Base-by-base conservation (phyloP, 2,888 invertebrate genomes). In the Rhamphomyia laevipes region DNA sequence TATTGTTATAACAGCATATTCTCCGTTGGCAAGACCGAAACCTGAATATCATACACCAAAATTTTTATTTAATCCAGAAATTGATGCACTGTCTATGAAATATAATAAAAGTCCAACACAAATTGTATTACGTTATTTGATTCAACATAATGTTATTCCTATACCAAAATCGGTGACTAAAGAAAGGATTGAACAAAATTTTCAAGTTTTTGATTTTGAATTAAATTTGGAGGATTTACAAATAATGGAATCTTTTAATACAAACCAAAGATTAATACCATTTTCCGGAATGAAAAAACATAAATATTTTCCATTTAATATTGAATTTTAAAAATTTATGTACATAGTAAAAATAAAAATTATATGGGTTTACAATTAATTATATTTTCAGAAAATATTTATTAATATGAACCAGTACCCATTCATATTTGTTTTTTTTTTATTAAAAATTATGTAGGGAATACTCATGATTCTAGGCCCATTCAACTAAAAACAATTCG, bases 1-100 rank as follows among this genome's bases (percentile, higher is more conserved):
- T 46, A 82, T 92, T 46, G 67, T 73, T 1, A 72, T 90, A 50
- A 80, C 73, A 61, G 87, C 73, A 0, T 90, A 84, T 68, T 78
- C 82, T 43, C 87, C 87, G 0, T 73, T 90, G 47, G 88, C 86
- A 13, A 73, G 76, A 41, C 77, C 77, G 2, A 66, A 73, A 64
- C 76, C 78, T 0, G 68, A 75, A 0, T 59, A 75, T 2, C 72
- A 77, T 21, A 72, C 76, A 56, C 73, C 75, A 0, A 68, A 69
- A 49, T 68, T 66, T 48, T 57, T 67, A 27, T 67, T 60, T 49
- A 66, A 67, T 30, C 54, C 55, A 45, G 63, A 59, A 31, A 71
- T 82, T n/a, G 57, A 70, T 4, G 70, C 66, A n/a, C 74, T 82
- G 11, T 77, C 74, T 0, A 63, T 70, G 27, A 81, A 80, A 51